A percentile compares a stretch with the other conserved stretches of the same genome.
Conservation (phyloP, 1,140 invertebrate species). For the Ceratoteleas bidentatus region DNA sequence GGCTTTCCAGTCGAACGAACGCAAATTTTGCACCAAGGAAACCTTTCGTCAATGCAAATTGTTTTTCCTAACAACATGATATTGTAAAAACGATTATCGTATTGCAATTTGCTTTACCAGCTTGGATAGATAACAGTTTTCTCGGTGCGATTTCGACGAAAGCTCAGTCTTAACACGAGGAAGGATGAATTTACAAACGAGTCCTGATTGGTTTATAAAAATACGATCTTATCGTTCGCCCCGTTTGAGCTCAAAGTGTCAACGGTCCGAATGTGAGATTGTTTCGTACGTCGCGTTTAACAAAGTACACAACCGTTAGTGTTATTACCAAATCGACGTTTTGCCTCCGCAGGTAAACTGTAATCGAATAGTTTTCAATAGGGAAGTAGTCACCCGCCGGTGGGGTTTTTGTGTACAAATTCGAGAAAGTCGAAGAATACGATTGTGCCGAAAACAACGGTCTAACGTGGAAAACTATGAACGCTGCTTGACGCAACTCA, state of each 20-base stretch:
- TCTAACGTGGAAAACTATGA: neutral
- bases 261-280: constrained; percentile 2
- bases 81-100: too few species aligned
- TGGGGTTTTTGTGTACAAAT: constrained; percentile 34
- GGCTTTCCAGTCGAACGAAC: too few species aligned
- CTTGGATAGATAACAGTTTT: too few species aligned
- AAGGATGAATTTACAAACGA: neutral
- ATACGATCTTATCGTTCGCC: neutral
- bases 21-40: too few species aligned
- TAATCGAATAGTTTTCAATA: constrained; percentile 35
- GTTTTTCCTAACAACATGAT: too few species aligned
- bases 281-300: constrained; percentile 7
- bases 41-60: too few species aligned
- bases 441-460: neutral
- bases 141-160: too few species aligned
- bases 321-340: constrained; percentile 26
- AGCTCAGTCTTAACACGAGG: too few species aligned
- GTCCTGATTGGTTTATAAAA: neutral
- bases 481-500: too few species aligned
- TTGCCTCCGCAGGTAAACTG: constrained; percentile 30
- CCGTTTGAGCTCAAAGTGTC: constrained; percentile 24
- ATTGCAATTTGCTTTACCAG: too few species aligned
- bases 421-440: constrained; percentile 51
- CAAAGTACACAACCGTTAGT: constrained; percentile 20
- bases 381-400: constrained; percentile 11